Percentiles rank a stretch among this genome's conserved stretches.
Evolutionary conservation across 1,140 invertebrate species (phyloP).

Genomic region (Leptinotarsa lineolata): DNA sequence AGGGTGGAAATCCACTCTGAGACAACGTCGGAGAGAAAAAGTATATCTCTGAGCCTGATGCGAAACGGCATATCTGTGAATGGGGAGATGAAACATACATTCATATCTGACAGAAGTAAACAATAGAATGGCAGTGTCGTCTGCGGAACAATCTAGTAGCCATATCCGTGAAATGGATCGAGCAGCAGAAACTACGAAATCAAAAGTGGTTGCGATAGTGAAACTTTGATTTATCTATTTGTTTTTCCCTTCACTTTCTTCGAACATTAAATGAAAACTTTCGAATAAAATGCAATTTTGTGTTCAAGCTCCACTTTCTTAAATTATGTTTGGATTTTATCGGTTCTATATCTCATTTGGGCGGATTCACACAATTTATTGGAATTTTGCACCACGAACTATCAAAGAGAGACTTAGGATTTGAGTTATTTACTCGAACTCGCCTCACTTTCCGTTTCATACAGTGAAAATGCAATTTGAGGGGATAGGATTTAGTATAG

Average conservation of each 20-base stretch:
- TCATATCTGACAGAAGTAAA: conserved; percentile 42
- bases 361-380: conserved; percentile 16
- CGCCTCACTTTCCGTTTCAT: conserved; percentile 14
- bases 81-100: conserved; percentile 33
- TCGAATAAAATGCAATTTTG: conserved; percentile 26
- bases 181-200: conserved; percentile 34
- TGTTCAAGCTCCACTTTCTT: conserved; percentile 10
- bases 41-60: conserved; percentile 16
- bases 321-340: conserved; percentile 25
- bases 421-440: conserved; percentile 20
- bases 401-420: conserved; percentile 21
- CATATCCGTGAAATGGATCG: conserved; percentile 35
- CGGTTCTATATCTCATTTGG: conserved; percentile 22
- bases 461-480: conserved; percentile 12
- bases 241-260: conserved; percentile 40
- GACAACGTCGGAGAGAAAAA: conserved; percentile 11
- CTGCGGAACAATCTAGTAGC: conserved; percentile 30
- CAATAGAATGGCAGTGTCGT: conserved; percentile 29
- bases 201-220: conserved; percentile 45
- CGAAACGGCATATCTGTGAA: conserved; percentile 22
- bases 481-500: not conserved
- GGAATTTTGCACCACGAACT: conserved; percentile 19
- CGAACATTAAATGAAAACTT: conserved; percentile 40
- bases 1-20: conserved; percentile 16
- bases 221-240: conserved; percentile 44